phyloP scores from a whole-genome alignment of 2,888 invertebrate species.

The Drosophila quinaria region DNA sequence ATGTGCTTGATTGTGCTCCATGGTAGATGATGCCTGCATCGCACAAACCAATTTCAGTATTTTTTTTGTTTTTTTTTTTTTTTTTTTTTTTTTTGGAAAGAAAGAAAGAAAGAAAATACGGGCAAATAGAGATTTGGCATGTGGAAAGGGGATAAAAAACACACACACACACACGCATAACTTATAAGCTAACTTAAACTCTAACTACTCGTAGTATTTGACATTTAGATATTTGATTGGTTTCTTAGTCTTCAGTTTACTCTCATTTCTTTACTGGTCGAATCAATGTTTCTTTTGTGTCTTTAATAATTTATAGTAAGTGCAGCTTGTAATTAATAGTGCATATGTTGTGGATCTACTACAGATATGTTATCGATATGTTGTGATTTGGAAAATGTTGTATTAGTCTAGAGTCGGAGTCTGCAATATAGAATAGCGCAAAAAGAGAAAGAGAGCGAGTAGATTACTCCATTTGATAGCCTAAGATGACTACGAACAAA shows the following conservation, averaged over 20 bases:
- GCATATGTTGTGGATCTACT: slow-evolving; percentile 64
- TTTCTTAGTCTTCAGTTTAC: slow-evolving; percentile 42
- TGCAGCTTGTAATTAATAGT: slow-evolving; percentile 35
- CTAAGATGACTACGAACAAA: slow-evolving; percentile 32
- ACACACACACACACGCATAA: slow-evolving; percentile 30
- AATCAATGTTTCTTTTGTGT: slow-evolving; percentile 17
- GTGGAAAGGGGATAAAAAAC: slow-evolving; percentile 44
- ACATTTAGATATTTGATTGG: slow-evolving; percentile 17
- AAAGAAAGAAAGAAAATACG: slow-evolving; percentile 73
- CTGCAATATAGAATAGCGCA: slow-evolving; percentile 77
- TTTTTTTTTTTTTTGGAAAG: slow-evolving; percentile 30
- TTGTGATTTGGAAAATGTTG: slow-evolving; percentile 85
- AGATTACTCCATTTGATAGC: slow-evolving; percentile 54
- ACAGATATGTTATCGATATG: slow-evolving; percentile 84
- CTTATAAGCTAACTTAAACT: slow-evolving; percentile 48
- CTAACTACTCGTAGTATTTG: slow-evolving; percentile 22
- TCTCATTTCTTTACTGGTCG: slow-evolving; percentile 43
- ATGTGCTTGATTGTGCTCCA: slow-evolving; percentile 91
- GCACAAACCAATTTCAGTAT: slow-evolving; percentile 41
- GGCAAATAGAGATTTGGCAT: slow-evolving; percentile 66
- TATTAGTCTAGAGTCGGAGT: slow-evolving; percentile 84
- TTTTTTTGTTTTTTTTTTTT: slow-evolving; percentile 16
- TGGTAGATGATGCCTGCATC: slow-evolving; percentile 90
- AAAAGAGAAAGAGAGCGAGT: slow-evolving; percentile 60
- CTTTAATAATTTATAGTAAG: slow-evolving; percentile 35